phyloP scores from a whole-genome alignment of 1,140 invertebrate species.

The Magallana ariakensis region DNA sequence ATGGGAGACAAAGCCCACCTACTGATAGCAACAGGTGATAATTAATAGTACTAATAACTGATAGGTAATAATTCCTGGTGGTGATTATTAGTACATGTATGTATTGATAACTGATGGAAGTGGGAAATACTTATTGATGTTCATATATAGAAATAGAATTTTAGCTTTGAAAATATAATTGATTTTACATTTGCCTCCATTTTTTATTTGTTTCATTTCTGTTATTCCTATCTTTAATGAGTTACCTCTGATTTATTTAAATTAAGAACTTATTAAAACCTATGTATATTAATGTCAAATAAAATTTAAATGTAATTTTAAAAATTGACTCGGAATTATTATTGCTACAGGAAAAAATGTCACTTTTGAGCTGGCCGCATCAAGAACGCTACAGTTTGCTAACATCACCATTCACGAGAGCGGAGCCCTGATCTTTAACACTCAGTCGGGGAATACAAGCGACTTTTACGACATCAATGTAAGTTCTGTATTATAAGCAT shows the following conservation, averaged over 20 bases:
- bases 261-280: not conserved
- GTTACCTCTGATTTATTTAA: too few species aligned
- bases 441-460: constrained; percentile 57
- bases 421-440: constrained; percentile 57
- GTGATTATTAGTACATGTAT: too few species aligned
- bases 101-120: too few species aligned
- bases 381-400: constrained; percentile 57
- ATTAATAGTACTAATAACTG: not conserved
- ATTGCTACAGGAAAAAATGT: constrained; percentile 57
- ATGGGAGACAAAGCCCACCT: constrained; percentile 65
- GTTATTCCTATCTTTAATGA: too few species aligned
- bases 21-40: constrained; percentile 65
- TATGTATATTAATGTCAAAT: not conserved
- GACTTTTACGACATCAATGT: constrained; percentile 65
- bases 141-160: too few species aligned
- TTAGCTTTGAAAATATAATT: too few species aligned
- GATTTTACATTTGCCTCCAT: too few species aligned
- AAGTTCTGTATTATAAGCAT: too few species aligned
- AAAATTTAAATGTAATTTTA: not conserved
- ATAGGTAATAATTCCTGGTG: too few species aligned
- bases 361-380: constrained; percentile 56
- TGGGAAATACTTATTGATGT: too few species aligned
- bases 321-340: not conserved
- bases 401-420: constrained; percentile 68
- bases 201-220: too few species aligned